Evolutionary conservation across 2,888 invertebrate genomes (phyloP).

Genomic region (Glyphotaelius pellucidus): DNA sequence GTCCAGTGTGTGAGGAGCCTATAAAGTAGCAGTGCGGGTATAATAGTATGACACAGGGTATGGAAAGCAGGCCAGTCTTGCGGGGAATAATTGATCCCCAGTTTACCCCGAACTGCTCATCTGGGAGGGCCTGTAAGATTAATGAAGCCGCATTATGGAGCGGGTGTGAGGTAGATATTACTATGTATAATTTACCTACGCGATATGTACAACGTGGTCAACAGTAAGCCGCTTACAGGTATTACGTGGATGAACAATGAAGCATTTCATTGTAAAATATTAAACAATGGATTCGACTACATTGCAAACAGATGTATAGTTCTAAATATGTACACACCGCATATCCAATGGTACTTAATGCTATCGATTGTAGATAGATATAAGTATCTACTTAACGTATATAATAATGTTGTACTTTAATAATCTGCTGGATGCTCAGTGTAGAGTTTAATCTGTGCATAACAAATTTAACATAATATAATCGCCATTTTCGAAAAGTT

Average conservation of each 20-base stretch:
- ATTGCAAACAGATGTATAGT: background rate
- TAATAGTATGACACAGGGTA: background rate
- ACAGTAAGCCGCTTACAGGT: background rate
- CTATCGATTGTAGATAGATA: background rate
- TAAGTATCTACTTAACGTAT: background rate
- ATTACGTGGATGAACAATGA: background rate
- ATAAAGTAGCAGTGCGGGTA: background rate
- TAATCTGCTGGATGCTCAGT: background rate
- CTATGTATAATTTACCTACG: background rate
- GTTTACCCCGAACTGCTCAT: slow-evolving; percentile 60
- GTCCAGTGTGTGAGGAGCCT: background rate
- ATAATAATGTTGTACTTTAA: background rate
- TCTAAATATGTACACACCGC: background rate
- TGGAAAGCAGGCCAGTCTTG: slow-evolving; percentile 17
- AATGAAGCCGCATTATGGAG: slow-evolving; percentile 34
- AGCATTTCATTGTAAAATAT: background rate
- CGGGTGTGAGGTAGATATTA: slow-evolving; percentile 32
- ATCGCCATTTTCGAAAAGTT: no score
- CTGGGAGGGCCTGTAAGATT: slow-evolving; percentile 55
- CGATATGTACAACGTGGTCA: background rate
- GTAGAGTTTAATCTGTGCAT: background rate
- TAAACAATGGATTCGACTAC: background rate
- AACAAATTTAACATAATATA: background rate
- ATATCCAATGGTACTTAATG: background rate
- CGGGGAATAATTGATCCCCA: slow-evolving; percentile 58